Base-by-base conservation (phyloP, 2,797 vertebrate species). In the Acrocephalus scirpaceus region DNA sequence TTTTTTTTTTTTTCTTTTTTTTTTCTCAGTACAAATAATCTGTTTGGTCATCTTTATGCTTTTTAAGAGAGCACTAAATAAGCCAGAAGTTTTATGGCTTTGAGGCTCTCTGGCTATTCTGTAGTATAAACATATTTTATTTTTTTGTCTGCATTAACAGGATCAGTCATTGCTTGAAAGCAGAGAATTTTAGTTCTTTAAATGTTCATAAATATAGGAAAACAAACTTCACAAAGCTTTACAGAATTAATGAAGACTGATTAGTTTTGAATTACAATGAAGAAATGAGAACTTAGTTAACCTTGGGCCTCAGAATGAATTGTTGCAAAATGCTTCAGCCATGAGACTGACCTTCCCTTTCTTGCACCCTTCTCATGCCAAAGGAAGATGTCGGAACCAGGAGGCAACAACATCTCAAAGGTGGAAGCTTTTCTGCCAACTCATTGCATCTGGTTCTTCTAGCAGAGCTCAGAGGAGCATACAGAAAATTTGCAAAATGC, bases 1-100 rank as follows among this genome's bases (percentile, higher is more conserved):
- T 57, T 2, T 11, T 0, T 23, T 16, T n/a, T n/a, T 29, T 4
- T 10, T 10, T 16, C 23, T 40, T 11, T 40, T 40, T 13, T 29
- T 45, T 29, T 76, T 19, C 50, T n/a, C 20, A 17, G 64, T 60
- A 65, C 29, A 83, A 91, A 84, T 91, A 93, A 92, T 92, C 69
- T 88, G 18, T 89, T 95, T 89, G 61, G 25, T 94, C 54, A 91
- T 96, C 87, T 93, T 85, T 71, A 32, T n/a, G 5, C 32, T 90
- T 87, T 93, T 90, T 80, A 76, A 60, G 51, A 86, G 34, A 90
- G 7, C 67, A 76, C 66, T 91, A 88, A 90, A 84, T 27, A 92
- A 90, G 50, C 64, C 82, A 82, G 70, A 57, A 84, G 3, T 94
- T 92, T 93, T 82, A 93, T 40, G 53, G 48, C 64, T 94, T 93